Evolutionary conservation across 2,888 invertebrate species (phyloP).

Genomic region (Cabera pusaria): DNA sequence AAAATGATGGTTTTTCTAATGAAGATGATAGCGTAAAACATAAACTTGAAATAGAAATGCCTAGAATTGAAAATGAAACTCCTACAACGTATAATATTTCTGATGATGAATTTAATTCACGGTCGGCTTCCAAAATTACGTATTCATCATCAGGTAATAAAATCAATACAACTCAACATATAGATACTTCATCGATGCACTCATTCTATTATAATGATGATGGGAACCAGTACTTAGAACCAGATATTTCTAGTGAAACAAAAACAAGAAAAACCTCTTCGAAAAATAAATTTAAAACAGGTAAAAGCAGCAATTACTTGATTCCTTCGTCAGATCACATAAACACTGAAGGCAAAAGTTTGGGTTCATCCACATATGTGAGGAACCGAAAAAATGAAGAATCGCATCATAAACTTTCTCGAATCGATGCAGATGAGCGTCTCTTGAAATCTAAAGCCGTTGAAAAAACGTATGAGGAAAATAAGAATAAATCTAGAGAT

Average conservation of each 20-base stretch:
- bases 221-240: slow-evolving; percentile 24
- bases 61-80: slow-evolving; percentile 45
- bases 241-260: slow-evolving; percentile 20
- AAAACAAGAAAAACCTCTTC: slow-evolving; percentile 2
- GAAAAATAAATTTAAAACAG: slow-evolving; percentile 16
- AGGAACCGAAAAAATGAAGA: slow-evolving; percentile 12
- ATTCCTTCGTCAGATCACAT: too few relatives aligned
- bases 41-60: slow-evolving; percentile 52
- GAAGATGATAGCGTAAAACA: slow-evolving; percentile 46
- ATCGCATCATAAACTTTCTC: slow-evolving; percentile 47
- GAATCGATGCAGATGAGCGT: slow-evolving; percentile 47
- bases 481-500: slow-evolving; percentile 12
- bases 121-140: slow-evolving; percentile 32
- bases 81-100: slow-evolving; percentile 40
- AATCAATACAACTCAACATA: too few relatives aligned
- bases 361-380: neutral
- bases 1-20: too few relatives aligned
- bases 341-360: neutral
- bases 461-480: slow-evolving; percentile 8
- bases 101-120: too few relatives aligned
- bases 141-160: slow-evolving; percentile 36
- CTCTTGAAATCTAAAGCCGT: slow-evolving; percentile 38
- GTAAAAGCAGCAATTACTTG: slow-evolving; percentile 12
- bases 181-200: slow-evolving; percentile 35
- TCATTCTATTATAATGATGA: slow-evolving; percentile 36